A percentile compares a stretch with the other conserved stretches of the same genome.
phyloP scores from a whole-genome alignment of 1,140 invertebrate genomes.

The Lamellibrachia luymesi region DNA sequence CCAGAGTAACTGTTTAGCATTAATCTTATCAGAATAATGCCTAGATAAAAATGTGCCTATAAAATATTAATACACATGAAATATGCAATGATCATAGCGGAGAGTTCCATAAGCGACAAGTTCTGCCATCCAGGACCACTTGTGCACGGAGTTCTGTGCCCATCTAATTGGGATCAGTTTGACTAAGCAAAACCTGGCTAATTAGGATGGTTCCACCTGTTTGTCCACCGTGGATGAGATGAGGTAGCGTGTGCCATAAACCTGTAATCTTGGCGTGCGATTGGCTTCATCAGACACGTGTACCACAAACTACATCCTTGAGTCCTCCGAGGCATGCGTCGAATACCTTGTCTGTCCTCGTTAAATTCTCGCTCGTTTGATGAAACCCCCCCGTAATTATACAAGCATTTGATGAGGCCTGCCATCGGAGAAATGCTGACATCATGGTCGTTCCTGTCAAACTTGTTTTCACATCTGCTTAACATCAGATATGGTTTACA shows the following conservation, averaged over 20 bases:
- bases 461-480: not conserved
- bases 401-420: not conserved
- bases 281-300: not conserved
- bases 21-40: too few species aligned
- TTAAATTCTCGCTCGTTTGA: not conserved
- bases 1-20: too few species aligned
- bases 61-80: not conserved
- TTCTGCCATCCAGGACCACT: not conserved
- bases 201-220: not conserved
- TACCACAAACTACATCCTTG: not conserved
- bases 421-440: not conserved
- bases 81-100: not conserved
- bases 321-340: not conserved
- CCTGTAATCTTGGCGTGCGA: not conserved
- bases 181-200: not conserved
- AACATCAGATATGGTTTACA: not conserved
- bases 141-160: not conserved
- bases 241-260: not conserved
- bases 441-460: not conserved
- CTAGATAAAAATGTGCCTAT: not conserved
- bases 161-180: not conserved
- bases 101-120: not conserved
- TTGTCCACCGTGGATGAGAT: not conserved
- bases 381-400: not conserved
- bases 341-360: not conserved